Base-by-base conservation (phyloP, 2,888 invertebrate genomes). In the Drosophila histrio region DNA sequence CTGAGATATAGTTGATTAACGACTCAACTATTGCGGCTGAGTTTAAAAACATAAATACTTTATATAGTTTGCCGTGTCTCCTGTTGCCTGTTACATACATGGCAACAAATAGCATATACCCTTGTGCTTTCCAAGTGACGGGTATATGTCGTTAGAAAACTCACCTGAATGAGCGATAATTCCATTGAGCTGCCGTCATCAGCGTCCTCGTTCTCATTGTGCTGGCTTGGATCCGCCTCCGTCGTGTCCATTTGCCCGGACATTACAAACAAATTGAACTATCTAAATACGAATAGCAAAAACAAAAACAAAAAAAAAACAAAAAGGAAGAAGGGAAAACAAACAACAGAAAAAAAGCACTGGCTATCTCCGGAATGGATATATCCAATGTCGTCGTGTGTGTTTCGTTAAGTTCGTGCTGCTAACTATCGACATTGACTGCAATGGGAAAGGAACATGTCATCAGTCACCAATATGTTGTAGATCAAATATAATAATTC, bases 361-460 rank as follows among this genome's bases (percentile, higher is more conserved):
- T 76, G 72, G 62, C 82, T 85, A 81, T 79, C 79, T 81, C 60
- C 62, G 63, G 57, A 26, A 26, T 43, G 73, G 74, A 79, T 79
- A 49, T 65, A 65, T 77, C 81, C 86, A 79, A 72, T 72, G 77
- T 78, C 75, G 74, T 74, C 66, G 59, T 49, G 68, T 38, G 50
- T 72, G 44, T 72, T 61, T 74, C 54, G 71, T 63, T 47, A 46
- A 19, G 17, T 58, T 80, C 61, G 66, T 67, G 71, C 74, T 72
- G 71, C 68, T 81, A 72, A 52, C 79, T 81, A 81, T 82, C 82
- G 86, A 80, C 82, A 82, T 82, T 78, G 83, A 83, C 76, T 80
- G 86, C 61, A 82, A 83, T 39, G 50, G 19, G 21, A 36, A 17
- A 52, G 41, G 38, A 22, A 72, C 58, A 61, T 56, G 13, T 50